Evolutionary conservation across 2,797 vertebrate species (phyloP).

Genomic region (Coluber constrictor): DNA sequence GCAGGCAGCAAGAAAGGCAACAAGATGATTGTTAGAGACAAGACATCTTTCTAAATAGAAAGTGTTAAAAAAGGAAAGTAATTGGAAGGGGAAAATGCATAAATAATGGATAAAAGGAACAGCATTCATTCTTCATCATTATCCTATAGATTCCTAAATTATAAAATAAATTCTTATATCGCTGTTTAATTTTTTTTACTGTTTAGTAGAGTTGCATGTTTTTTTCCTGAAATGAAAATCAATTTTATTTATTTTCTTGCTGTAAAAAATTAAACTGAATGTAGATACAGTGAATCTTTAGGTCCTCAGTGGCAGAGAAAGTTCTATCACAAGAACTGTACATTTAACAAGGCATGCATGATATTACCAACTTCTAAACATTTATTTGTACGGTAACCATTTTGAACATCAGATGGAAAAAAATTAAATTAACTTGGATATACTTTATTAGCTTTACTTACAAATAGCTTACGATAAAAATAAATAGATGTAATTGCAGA

Average conservation of each 20-base stretch:
- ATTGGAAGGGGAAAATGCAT: not conserved
- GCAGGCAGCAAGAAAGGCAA: not conserved
- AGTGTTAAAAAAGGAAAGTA: not conserved
- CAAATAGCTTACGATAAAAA: not conserved
- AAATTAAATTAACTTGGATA: not conserved
- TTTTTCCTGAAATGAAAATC: not conserved
- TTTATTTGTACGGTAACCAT: not conserved
- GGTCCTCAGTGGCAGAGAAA: not conserved
- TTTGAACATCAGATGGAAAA: not conserved
- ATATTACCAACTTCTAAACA: not conserved
- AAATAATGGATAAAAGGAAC: not conserved
- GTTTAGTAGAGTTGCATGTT: not conserved
- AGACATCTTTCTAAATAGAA: not conserved
- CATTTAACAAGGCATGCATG: not conserved
- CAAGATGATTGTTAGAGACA: not conserved
- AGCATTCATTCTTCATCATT: not conserved
- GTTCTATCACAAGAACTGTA: not conserved
- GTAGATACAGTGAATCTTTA: not conserved
- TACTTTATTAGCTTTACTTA: not conserved
- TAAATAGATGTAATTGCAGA: not conserved
- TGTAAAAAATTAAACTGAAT: not conserved
- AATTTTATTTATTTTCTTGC: not conserved
- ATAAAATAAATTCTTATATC: not conserved
- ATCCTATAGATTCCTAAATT: not conserved
- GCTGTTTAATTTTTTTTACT: not conserved